These are phyloP conservation scores for Hypotaenidia philippensis DNA, from an alignment of 2,797 vertebrate species.

Conservation along the genomic window DNA sequence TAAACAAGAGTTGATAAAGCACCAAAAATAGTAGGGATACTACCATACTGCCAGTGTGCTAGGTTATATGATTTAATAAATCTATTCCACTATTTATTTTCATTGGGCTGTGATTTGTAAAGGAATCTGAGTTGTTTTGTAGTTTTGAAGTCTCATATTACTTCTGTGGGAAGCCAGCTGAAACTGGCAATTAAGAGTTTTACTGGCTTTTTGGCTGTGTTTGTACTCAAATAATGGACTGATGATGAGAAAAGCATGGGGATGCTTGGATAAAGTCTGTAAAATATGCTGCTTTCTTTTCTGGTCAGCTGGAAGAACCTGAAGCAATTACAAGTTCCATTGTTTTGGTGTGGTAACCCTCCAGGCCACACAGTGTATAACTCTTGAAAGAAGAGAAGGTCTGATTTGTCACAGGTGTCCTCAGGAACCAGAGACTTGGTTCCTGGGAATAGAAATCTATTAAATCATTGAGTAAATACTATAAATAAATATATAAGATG, in stretches of 20 bases:
- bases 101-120: not conserved
- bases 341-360: not conserved
- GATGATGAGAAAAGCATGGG: not conserved
- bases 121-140: not conserved
- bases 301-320: not conserved
- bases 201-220: not conserved
- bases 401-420: not conserved
- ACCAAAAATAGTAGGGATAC: not conserved
- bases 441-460: not conserved
- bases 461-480: not conserved
- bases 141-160: not conserved
- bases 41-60: not conserved
- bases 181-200: not conserved
- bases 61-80: not conserved
- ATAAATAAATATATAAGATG: not conserved
- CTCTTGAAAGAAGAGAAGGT: not conserved
- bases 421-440: not conserved
- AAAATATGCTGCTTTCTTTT: not conserved
- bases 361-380: not conserved
- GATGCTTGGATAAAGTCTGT: not conserved
- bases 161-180: not conserved
- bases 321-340: not conserved
- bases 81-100: not conserved
- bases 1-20: not conserved
- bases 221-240: not conserved